Evolutionary conservation across 92 coral and sea anemone species (phyloP).

Genomic region (Heliopora coerulea): DNA sequence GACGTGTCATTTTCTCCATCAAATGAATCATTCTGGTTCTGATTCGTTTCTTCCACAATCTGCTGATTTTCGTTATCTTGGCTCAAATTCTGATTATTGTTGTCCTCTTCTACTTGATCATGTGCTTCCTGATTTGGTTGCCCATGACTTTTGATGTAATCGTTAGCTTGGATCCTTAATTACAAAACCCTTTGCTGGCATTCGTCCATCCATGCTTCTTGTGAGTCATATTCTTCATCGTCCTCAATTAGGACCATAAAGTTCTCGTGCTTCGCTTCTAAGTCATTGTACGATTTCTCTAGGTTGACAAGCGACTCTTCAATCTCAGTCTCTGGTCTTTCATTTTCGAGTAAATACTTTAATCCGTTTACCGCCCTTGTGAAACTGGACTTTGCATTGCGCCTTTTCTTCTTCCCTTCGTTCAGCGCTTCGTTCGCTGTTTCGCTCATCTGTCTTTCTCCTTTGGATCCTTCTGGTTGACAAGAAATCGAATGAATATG

Average conservation of each 20-base stretch:
- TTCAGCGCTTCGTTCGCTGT: neutral
- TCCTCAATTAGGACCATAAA: neutral
- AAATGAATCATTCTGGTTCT: too few species aligned
- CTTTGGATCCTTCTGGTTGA: neutral
- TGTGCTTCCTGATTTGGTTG: too few species aligned
- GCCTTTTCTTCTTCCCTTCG: slow-evolving; percentile 9
- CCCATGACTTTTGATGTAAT: too few species aligned
- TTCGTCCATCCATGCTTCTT: neutral
- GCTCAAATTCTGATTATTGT: too few species aligned
- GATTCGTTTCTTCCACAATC: too few species aligned
- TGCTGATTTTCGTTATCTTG: too few species aligned
- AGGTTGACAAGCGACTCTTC: neutral
- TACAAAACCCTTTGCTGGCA: neutral
- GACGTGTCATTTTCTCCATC: too few species aligned
- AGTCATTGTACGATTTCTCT: neutral
- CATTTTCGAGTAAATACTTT: neutral
- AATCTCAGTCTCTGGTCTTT: neutral
- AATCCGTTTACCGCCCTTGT: slow-evolving; percentile 14
- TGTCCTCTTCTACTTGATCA: too few species aligned
- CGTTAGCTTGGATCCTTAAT: too few species aligned
- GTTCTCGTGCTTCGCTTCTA: slow-evolving; percentile 2
- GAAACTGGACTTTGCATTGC: neutral
- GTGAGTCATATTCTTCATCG: neutral
- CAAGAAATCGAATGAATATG: slow-evolving; percentile 6
- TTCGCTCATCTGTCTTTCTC: neutral